These are phyloP conservation scores for Mirounga angustirostris DNA, from an alignment of 2,113 vertebrate genomes.

Conservation along the genomic window DNA sequence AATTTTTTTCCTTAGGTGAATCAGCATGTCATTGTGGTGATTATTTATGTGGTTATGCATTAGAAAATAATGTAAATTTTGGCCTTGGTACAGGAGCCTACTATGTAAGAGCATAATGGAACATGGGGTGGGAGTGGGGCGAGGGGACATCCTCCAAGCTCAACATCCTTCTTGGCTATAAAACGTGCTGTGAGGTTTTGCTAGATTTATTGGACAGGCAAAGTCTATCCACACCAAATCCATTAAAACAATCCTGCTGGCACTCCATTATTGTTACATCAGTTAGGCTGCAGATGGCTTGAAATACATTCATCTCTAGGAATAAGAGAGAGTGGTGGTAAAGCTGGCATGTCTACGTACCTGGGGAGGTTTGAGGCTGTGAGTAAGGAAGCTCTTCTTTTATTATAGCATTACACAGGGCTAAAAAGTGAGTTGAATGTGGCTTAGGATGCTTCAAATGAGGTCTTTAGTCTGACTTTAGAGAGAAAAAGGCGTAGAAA, in stretches of 20 bases:
- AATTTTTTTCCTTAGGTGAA: not conserved
- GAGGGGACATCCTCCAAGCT: not conserved
- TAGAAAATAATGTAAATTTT: not conserved
- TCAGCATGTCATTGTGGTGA: not conserved
- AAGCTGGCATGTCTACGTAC: not conserved
- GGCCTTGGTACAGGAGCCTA: not conserved
- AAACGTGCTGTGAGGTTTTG: not conserved
- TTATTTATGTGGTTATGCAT: not conserved
- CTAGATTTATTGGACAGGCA: not conserved
- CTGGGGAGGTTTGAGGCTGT: not conserved
- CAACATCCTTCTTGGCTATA: not conserved
- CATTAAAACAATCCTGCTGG: constrained; percentile 45
- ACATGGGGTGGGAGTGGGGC: fast-evolving
- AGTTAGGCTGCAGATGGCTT: constrained; percentile 20
- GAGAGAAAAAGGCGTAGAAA: not conserved
- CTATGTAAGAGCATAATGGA: not conserved
- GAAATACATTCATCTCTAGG: not conserved
- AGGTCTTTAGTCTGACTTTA: constrained; percentile 14
- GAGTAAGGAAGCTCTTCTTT: not conserved
- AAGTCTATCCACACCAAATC: not conserved
- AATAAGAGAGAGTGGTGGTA: not conserved
- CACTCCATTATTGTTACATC: constrained; percentile 23
- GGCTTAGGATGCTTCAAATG: not conserved
- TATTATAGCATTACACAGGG: not conserved
- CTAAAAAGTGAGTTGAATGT: not conserved